phyloP scores from a whole-genome alignment of 2,113 vertebrate species.

The Anser brachyrhynchus region DNA sequence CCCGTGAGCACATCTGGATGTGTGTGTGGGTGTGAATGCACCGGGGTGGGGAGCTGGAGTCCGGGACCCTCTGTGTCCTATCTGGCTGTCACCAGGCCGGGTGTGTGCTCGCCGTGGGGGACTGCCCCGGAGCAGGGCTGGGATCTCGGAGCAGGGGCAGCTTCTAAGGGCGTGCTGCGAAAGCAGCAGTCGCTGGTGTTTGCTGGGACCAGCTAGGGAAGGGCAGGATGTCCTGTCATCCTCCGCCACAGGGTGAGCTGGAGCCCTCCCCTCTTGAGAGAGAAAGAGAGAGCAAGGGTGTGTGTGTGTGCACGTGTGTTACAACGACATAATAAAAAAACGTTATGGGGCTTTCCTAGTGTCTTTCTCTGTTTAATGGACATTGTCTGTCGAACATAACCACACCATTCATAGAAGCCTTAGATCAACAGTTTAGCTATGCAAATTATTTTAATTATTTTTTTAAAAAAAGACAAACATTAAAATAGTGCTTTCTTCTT shows the following conservation, averaged over 20 bases:
- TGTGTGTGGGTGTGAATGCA: accelerated
- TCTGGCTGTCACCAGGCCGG: neutral
- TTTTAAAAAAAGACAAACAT: slow-evolving; percentile 73
- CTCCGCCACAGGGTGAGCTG: neutral
- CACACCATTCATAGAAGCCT: slow-evolving; percentile 81
- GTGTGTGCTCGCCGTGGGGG: neutral
- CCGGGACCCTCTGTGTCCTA: neutral
- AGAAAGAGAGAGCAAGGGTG: neutral
- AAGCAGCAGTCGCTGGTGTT: neutral
- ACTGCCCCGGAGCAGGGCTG: neutral
- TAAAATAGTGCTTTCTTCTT: slow-evolving; percentile 81
- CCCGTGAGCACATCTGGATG: neutral
- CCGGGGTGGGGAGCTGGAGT: neutral
- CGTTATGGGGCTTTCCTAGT: slow-evolving; percentile 65
- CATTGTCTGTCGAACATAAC: slow-evolving; percentile 73
- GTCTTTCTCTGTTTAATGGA: slow-evolving; percentile 73
- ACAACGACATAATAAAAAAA: slow-evolving; percentile 64
- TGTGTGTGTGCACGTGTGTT: neutral
- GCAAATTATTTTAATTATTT: slow-evolving; percentile 81
- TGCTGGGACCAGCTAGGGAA: slow-evolving; percentile 4
- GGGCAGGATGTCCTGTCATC: slow-evolving; percentile 9
- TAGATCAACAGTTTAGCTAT: slow-evolving; percentile 85
- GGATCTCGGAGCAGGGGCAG: neutral
- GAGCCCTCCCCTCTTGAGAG: slow-evolving; percentile 8
- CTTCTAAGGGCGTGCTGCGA: neutral